Evolutionary conservation across 2,113 vertebrate genomes (phyloP).

Genomic region (Rhegmatorhina hoffmannsi): DNA sequence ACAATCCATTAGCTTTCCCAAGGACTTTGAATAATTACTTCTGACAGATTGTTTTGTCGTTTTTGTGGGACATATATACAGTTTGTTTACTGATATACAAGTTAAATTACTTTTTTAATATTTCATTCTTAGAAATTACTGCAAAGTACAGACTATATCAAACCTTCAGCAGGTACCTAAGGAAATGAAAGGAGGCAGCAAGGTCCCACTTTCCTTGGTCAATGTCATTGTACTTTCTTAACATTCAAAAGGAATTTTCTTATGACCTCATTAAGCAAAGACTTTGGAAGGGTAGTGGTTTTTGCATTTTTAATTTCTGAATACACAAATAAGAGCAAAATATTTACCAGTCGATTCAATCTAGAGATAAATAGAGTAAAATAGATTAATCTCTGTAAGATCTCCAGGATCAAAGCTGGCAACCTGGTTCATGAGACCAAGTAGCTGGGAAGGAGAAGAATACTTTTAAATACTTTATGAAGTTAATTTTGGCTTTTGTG

Average conservation of each 20-base stretch:
- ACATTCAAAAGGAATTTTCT: neutral
- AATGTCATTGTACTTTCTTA: neutral
- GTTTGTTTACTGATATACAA: neutral
- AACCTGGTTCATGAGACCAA: neutral
- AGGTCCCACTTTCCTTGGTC: neutral
- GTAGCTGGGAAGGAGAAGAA: neutral
- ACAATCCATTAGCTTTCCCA: neutral
- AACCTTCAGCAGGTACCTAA: neutral
- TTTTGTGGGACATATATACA: neutral
- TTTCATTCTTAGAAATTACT: neutral
- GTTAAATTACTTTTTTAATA: neutral
- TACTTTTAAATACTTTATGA: neutral
- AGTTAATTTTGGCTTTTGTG: neutral
- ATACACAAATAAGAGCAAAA: neutral
- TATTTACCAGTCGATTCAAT: neutral
- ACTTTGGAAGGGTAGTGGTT: fast-evolving
- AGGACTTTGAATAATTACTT: neutral
- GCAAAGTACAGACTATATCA: neutral
- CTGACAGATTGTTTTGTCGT: neutral
- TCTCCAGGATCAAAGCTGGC: neutral
- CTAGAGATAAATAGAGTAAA: neutral
- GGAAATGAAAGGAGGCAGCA: neutral
- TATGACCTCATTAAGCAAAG: neutral
- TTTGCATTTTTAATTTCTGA: neutral
- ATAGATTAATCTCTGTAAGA: neutral